Evolutionary conservation across 2,113 vertebrate species (phyloP).

Genomic region (Plestiodon gilberti): DNA sequence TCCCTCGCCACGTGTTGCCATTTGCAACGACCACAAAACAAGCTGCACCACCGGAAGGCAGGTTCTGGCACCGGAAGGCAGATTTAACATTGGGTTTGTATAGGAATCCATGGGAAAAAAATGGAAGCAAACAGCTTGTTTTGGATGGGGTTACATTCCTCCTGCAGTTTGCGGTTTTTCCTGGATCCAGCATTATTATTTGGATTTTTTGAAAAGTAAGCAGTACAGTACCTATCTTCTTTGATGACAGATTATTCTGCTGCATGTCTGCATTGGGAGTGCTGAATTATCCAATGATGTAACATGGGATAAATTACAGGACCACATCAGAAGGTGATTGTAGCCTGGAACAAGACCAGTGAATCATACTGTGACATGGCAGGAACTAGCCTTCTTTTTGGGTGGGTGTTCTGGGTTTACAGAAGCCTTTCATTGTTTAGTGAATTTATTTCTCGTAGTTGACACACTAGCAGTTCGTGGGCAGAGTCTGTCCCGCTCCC

Average conservation of each 20-base stretch:
- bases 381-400: not conserved
- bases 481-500: not conserved
- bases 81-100: too few species aligned
- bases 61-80: too few species aligned
- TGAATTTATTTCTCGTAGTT: not conserved
- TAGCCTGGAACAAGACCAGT: not conserved
- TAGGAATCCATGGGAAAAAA: too few species aligned
- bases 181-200: too few species aligned
- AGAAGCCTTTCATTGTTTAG: not conserved
- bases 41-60: too few species aligned
- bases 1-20: too few species aligned
- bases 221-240: not conserved
- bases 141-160: too few species aligned
- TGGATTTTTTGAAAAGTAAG: too few species aligned
- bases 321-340: not conserved
- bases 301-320: not conserved
- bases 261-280: not conserved
- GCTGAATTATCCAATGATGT: not conserved
- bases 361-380: not conserved
- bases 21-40: too few species aligned
- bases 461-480: not conserved
- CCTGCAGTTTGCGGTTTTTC: too few species aligned
- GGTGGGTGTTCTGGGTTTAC: not conserved
- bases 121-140: too few species aligned
- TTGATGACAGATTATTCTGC: not conserved